phyloP scores from a whole-genome alignment of 1,140 invertebrate species.

The Cydia pomonella region DNA sequence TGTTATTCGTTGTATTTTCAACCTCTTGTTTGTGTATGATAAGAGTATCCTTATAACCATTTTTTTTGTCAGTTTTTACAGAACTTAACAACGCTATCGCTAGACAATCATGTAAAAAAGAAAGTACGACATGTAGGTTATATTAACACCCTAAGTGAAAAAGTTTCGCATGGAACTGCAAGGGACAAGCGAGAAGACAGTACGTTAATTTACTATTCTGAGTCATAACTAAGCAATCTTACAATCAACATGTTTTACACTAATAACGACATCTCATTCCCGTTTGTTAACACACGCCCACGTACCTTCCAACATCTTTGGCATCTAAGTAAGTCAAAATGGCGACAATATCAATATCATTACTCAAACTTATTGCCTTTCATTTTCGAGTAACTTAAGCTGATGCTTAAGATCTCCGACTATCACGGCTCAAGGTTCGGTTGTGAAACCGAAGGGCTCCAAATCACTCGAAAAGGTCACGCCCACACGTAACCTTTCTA shows the following conservation, averaged over 20 bases:
- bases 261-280: not conserved
- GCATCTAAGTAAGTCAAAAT: not conserved
- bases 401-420: constrained; percentile 16
- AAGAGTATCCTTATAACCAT: too few species aligned
- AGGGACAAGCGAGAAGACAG: too few species aligned
- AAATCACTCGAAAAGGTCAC: constrained; percentile 16
- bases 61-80: too few species aligned
- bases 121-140: too few species aligned
- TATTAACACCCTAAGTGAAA: too few species aligned
- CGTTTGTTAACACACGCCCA: constrained; percentile 2
- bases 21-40: too few species aligned
- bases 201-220: too few species aligned
- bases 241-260: not conserved
- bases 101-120: too few species aligned
- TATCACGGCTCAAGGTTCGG: not conserved
- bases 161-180: too few species aligned
- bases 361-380: not conserved
- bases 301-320: not conserved
- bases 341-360: not conserved
- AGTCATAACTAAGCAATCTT: too few species aligned
- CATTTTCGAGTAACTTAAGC: not conserved
- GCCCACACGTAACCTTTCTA: constrained; percentile 22
- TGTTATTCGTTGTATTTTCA: too few species aligned
- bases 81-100: too few species aligned
- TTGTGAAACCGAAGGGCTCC: constrained; percentile 11